These are phyloP conservation scores for Oryzias celebensis DNA, from an alignment of 2,113 vertebrate species.

Conservation along the genomic window DNA sequence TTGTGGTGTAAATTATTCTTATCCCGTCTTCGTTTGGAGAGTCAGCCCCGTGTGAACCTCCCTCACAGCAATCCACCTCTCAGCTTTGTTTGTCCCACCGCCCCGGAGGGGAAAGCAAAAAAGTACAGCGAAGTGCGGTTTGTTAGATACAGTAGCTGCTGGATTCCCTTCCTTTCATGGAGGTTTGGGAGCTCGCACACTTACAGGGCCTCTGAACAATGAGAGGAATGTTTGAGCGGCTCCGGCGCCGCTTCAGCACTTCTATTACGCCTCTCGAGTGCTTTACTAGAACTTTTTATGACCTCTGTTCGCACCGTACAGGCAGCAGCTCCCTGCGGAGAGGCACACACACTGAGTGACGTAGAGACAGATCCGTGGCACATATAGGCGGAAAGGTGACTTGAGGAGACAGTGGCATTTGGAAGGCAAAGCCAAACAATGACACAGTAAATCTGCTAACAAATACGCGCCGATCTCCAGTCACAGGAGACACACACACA, in stretches of 20 bases:
- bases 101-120: slow-evolving; percentile 21
- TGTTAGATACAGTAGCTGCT: slow-evolving; percentile 61
- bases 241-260: slow-evolving; percentile 55
- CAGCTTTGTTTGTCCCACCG: slow-evolving; percentile 13
- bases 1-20: slow-evolving; percentile 18
- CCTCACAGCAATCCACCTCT: slow-evolving; percentile 3
- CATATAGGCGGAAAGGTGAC: slow-evolving; percentile 8
- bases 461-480: slow-evolving; percentile 26
- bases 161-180: slow-evolving; percentile 78
- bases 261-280: slow-evolving; percentile 53
- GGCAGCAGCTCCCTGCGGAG: slow-evolving; percentile 21
- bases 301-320: slow-evolving; percentile 44
- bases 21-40: slow-evolving; percentile 22
- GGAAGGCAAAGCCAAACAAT: slow-evolving; percentile 39
- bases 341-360: slow-evolving; percentile 17
- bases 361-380: slow-evolving; percentile 14
- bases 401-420: slow-evolving; percentile 14
- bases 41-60: slow-evolving; percentile 19
- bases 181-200: slow-evolving; percentile 67
- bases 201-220: slow-evolving; percentile 79
- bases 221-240: slow-evolving; percentile 77
- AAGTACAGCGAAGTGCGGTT: slow-evolving; percentile 31
- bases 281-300: slow-evolving; percentile 71
- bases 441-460: slow-evolving; percentile 10
- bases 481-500: slow-evolving; percentile 28